Evolutionary conservation across 2,113 vertebrate genomes (phyloP).

Genomic region (Ceyx melanurus): DNA sequence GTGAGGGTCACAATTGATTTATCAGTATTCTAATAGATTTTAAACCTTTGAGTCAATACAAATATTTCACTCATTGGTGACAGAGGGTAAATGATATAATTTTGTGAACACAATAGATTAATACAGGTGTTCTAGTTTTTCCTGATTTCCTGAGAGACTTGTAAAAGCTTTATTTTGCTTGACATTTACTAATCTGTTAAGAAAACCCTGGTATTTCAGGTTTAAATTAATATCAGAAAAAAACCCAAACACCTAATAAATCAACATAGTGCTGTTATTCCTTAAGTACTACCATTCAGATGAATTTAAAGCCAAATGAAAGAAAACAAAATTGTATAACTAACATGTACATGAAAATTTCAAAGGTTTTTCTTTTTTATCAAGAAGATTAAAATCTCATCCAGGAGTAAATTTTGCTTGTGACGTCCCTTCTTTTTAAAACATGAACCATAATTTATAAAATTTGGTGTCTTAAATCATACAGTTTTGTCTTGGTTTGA

Average conservation of each 20-base stretch:
- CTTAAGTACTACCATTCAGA: neutral
- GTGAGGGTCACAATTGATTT: slow-evolving; percentile 54
- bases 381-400: neutral
- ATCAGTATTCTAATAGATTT: slow-evolving; percentile 69
- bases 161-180: neutral
- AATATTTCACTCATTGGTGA: slow-evolving; percentile 51
- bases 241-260: neutral
- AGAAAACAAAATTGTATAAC: neutral
- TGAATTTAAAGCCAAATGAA: neutral
- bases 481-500: too few relatives aligned
- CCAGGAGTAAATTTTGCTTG: neutral
- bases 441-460: neutral
- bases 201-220: neutral
- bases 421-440: neutral
- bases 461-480: neutral
- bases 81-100: slow-evolving; percentile 56
- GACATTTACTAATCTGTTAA: neutral
- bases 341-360: neutral
- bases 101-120: slow-evolving; percentile 41
- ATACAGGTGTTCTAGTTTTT: neutral
- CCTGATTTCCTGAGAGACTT: slow-evolving; percentile 3
- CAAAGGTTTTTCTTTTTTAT: neutral
- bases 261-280: neutral
- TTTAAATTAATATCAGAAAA: neutral
- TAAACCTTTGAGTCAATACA: slow-evolving; percentile 75